These are phyloP conservation scores for Oophaga sylvatica DNA, from an alignment of 2,797 vertebrate species.

Conservation along the genomic window DNA sequence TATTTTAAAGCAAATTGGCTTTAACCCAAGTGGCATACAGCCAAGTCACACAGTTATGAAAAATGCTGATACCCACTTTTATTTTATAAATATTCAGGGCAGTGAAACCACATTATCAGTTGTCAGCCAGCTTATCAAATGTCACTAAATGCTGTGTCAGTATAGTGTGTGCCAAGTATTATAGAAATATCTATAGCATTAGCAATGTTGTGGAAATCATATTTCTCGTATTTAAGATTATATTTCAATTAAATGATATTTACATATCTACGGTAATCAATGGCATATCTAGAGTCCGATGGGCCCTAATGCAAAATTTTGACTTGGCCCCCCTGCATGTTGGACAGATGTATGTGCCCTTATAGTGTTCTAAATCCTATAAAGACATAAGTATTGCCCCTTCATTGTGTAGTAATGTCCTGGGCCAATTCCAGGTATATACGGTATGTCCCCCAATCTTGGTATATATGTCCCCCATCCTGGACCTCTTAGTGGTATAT, in stretches of 20 bases:
- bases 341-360: no score
- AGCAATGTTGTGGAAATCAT: background rate
- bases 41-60: conserved; percentile 13
- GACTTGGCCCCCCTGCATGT: no score
- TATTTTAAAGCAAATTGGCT: conserved; percentile 8
- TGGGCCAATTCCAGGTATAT: no score
- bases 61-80: conserved; percentile 14
- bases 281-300: no score
- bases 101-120: conserved; percentile 12
- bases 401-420: no score
- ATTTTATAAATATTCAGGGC: conserved; percentile 36
- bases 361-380: no score
- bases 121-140: conserved; percentile 35
- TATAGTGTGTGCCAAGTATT: conserved; percentile 6
- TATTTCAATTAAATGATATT: background rate
- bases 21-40: conserved; percentile 5
- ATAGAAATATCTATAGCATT: background rate
- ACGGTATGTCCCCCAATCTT: no score
- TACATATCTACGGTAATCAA: background rate
- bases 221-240: conserved; percentile 19
- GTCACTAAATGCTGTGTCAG: conserved; percentile 33
- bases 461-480: no score
- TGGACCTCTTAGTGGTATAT: no score
- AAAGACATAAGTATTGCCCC: no score
- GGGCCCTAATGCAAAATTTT: no score